Percentiles rank a stretch among this genome's conserved stretches.
These are phyloP conservation scores for Euwallacea fornicatus DNA, from an alignment of 1,140 invertebrate species.

Conservation along the genomic window DNA sequence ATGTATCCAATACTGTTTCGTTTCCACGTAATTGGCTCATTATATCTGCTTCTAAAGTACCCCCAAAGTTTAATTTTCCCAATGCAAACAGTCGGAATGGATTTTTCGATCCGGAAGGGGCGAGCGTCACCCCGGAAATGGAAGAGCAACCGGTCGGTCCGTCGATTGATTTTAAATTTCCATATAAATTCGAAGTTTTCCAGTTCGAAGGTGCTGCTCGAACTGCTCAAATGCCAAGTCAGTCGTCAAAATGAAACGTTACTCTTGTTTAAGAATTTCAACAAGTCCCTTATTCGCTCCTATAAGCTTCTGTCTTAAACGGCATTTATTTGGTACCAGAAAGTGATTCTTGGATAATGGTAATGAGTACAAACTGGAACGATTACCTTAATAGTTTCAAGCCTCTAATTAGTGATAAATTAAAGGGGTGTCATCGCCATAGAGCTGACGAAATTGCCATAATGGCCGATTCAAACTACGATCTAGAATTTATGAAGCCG, in stretches of 20 bases:
- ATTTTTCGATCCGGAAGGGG: constrained; percentile 31
- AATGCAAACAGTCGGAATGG: constrained; percentile 3
- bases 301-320: background rate
- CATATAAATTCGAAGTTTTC: constrained; percentile 49
- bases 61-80: background rate
- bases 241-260: constrained; percentile 30
- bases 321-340: too few species aligned
- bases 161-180: constrained; percentile 49
- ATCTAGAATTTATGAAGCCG: constrained; percentile 30
- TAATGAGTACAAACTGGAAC: too few species aligned
- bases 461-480: constrained; percentile 35
- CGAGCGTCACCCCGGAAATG: constrained; percentile 41
- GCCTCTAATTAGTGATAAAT: constrained; percentile 11
- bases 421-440: constrained; percentile 32
- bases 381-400: background rate
- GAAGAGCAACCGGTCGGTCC: constrained; percentile 41
- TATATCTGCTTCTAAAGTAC: too few species aligned
- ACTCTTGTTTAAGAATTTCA: constrained; percentile 34
- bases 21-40: too few species aligned
- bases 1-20: too few species aligned
- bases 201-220: constrained; percentile 41
- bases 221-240: constrained; percentile 26
- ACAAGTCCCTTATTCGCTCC: constrained; percentile 10
- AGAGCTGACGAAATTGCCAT: constrained; percentile 31
- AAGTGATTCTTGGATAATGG: too few species aligned